Conservation (phyloP, 2,113 vertebrate genomes). For the Corvus hawaiiensis region DNA sequence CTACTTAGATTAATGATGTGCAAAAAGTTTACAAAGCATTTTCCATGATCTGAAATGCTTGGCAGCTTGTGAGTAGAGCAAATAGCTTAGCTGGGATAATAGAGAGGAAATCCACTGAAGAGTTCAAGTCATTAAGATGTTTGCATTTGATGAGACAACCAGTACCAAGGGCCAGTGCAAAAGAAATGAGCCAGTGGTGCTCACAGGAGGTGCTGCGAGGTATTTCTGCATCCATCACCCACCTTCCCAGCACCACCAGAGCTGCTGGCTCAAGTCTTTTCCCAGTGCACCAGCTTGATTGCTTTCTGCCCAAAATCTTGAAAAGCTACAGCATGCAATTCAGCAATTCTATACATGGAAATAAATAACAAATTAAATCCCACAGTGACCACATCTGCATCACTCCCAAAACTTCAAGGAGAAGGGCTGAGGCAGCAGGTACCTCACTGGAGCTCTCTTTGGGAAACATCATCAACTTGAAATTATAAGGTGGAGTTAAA, state of each 20-base stretch:
- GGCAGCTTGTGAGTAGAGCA: constrained; percentile 16
- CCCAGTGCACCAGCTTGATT: background rate
- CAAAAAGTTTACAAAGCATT: constrained; percentile 45
- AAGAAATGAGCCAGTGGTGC: background rate
- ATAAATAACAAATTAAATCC: background rate
- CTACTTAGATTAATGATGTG: background rate
- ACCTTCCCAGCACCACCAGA: background rate
- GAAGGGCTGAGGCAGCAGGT: background rate
- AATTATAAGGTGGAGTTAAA: background rate
- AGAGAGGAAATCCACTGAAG: constrained; percentile 42
- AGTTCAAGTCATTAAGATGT: constrained; percentile 47
- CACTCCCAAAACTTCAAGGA: background rate
- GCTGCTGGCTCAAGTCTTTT: background rate
- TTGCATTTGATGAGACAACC: constrained; percentile 25
- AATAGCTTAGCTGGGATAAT: constrained; percentile 51
- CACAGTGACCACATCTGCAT: background rate
- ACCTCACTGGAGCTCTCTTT: background rate
- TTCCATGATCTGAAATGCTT: constrained; percentile 23
- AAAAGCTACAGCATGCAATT: background rate
- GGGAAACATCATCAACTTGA: background rate
- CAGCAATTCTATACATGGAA: background rate
- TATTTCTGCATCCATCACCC: background rate
- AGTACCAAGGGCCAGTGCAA: background rate
- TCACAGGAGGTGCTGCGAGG: background rate
- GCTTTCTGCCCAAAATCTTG: background rate